Evolutionary conservation across 1,140 invertebrate species (phyloP).

Genomic region (Cydia fagiglandana): DNA sequence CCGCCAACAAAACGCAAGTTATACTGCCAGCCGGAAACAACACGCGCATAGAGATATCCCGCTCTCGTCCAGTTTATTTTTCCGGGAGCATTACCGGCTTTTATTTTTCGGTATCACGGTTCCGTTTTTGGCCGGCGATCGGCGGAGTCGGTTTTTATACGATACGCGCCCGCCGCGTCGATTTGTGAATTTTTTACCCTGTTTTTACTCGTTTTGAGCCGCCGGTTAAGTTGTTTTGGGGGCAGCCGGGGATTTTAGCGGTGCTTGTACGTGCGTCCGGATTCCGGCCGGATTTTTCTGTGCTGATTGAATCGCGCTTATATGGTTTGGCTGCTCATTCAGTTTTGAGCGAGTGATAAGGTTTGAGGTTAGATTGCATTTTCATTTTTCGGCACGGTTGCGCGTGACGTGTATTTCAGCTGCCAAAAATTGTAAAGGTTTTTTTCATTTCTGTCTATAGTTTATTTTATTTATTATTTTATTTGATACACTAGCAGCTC

Average conservation of each 20-base stretch:
- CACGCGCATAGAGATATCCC: slow-evolving; percentile 66
- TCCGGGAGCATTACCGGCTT: slow-evolving; percentile 73
- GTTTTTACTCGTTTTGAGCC: slow-evolving; percentile 64
- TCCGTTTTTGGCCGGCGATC: slow-evolving; percentile 77
- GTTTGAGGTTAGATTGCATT: slow-evolving; percentile 52
- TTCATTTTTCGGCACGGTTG: slow-evolving; percentile 41
- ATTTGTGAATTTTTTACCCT: slow-evolving; percentile 73
- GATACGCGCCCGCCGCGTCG: slow-evolving; percentile 64
- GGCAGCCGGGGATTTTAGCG: slow-evolving; percentile 70
- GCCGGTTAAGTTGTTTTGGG: slow-evolving; percentile 74
- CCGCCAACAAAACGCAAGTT: slow-evolving; percentile 21
- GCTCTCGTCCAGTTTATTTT: slow-evolving; percentile 69
- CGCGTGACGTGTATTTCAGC: neutral
- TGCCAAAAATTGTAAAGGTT: neutral
- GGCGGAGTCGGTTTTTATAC: slow-evolving; percentile 75
- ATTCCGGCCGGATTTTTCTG: slow-evolving; percentile 61
- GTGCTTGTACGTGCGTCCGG: slow-evolving; percentile 65
- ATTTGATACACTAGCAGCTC: too few relatives aligned
- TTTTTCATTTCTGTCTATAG: slow-evolving; percentile 1
- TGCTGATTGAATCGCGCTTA: slow-evolving; percentile 76
- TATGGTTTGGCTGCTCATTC: slow-evolving; percentile 67
- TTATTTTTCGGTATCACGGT: slow-evolving; percentile 80
- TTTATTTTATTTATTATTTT: too few relatives aligned
- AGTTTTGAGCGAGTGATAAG: slow-evolving; percentile 60
- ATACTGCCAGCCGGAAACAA: slow-evolving; percentile 33